Base-by-base conservation (phyloP, 2,888 invertebrate genomes). In the Cyrtodaria siliqua region DNA sequence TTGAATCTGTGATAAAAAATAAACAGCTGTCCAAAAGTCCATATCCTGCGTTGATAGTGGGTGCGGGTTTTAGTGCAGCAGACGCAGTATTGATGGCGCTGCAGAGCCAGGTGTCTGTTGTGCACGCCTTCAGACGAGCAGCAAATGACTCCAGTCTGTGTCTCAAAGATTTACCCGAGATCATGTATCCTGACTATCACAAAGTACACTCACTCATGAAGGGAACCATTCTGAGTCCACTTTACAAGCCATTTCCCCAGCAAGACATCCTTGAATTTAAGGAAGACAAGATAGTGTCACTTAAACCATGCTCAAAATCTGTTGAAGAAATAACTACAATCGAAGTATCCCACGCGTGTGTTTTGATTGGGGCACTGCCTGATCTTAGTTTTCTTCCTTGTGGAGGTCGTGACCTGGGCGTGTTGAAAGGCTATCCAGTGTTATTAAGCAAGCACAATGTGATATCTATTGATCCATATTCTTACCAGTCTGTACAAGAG, bases 31-130 rank as follows among this genome's bases (percentile, higher is more conserved):
- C 85, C 33, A 69, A 89, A 18, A 85, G 86, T 42, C 50, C 79
- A 2, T 95, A 95, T 82, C 95, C 96, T 0, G 95, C 97, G 47
- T 92, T 98, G 76, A 95, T 98, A 23, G 95, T 98, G 62, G 98
- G 98, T 0, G 97, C 97, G 0, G 98, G 98, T 1, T 94, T 98
- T 69, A 96, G 96, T 88, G 97, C 98, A 0, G 98, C 98, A 0
- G 98, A 98, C 93, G 97, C 97, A 18, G 96, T 98, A 76, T 94
- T 97, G 85, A 95, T 96, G 40, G 95, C 96, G 8, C 94, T 92
- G 55, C 83, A 89, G 44, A 68, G 86, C 49, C 95, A 95, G 40
- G 94, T 96, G 70, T 95, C 95, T 16, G 96, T 96, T 1, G 90
- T 95, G 0, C 98, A 98, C 93, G 95, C 95, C 52, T 97, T 97